These are phyloP conservation scores for Calidris pygmaea DNA, from an alignment of 2,113 vertebrate genomes.

Conservation along the genomic window DNA sequence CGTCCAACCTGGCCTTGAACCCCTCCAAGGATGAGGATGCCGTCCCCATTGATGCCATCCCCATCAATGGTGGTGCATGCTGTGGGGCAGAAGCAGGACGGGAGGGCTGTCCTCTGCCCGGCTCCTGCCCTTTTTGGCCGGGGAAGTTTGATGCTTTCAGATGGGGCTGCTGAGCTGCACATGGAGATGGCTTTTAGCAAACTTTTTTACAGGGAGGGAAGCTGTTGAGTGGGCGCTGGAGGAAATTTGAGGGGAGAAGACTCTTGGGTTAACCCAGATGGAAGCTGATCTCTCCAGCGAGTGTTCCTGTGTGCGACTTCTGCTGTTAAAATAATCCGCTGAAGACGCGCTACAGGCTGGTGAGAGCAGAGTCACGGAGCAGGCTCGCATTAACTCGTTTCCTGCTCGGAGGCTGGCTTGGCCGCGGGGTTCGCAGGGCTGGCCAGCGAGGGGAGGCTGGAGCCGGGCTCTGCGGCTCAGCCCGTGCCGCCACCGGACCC, in stretches of 20 bases:
- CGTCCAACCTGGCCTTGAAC: not conserved
- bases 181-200: not conserved
- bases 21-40: not conserved
- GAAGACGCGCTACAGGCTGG: not conserved
- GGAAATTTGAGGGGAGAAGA: not conserved
- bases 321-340: constrained; percentile 48
- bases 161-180: not conserved
- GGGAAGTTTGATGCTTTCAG: not conserved
- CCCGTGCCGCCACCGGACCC: not conserved
- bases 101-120: too few relatives aligned
- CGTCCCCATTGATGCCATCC: not conserved
- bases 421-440: not conserved
- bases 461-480: not conserved
- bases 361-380: not conserved
- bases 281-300: not conserved
- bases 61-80: accelerated
- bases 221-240: constrained; percentile 21
- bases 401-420: not conserved
- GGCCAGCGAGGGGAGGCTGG: constrained; percentile 1
- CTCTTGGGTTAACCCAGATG: constrained; percentile 11
- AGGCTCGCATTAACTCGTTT: not conserved
- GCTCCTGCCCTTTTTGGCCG: not conserved
- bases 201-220: not conserved
- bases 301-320: not conserved
- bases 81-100: not conserved